phyloP scores from a whole-genome alignment of 2,113 vertebrate species.

The Rhinolophus ferrumequinum region DNA sequence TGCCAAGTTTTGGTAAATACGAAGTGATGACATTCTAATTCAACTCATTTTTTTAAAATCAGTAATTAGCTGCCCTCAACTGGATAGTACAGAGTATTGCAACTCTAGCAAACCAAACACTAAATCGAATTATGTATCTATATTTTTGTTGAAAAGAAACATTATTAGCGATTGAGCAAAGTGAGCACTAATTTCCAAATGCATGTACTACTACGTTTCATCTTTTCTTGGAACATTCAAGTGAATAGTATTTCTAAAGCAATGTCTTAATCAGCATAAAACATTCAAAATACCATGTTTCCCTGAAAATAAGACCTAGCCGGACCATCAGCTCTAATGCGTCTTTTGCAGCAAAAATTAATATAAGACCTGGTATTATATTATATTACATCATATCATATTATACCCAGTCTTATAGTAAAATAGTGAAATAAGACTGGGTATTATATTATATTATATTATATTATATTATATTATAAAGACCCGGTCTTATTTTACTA shows the following conservation, averaged over 20 bases:
- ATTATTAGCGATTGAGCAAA: background rate
- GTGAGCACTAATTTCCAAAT: background rate
- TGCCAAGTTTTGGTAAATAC: background rate
- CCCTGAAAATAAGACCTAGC: too few species aligned
- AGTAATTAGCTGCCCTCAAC: conserved; percentile 85
- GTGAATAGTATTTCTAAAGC: conserved; percentile 13
- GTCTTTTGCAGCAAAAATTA: too few species aligned
- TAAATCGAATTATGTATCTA: background rate
- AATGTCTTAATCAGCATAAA: background rate
- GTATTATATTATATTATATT: too few species aligned
- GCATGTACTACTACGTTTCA: background rate
- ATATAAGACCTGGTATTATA: too few species aligned
- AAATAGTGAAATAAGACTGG: too few species aligned
- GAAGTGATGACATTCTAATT: background rate
- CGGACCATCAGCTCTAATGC: too few species aligned
- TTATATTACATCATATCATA: too few species aligned
- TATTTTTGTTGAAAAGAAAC: background rate
- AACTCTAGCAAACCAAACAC: conserved; percentile 44
- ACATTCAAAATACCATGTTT: background rate
- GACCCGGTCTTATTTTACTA: too few species aligned
- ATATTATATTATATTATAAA: too few species aligned
- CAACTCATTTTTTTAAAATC: conserved; percentile 25
- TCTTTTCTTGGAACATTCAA: background rate
- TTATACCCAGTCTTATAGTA: too few species aligned
- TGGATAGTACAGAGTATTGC: conserved; percentile 79